phyloP scores from a whole-genome alignment of 2,888 invertebrate species.

The Mesopsocus fuscifrons region DNA sequence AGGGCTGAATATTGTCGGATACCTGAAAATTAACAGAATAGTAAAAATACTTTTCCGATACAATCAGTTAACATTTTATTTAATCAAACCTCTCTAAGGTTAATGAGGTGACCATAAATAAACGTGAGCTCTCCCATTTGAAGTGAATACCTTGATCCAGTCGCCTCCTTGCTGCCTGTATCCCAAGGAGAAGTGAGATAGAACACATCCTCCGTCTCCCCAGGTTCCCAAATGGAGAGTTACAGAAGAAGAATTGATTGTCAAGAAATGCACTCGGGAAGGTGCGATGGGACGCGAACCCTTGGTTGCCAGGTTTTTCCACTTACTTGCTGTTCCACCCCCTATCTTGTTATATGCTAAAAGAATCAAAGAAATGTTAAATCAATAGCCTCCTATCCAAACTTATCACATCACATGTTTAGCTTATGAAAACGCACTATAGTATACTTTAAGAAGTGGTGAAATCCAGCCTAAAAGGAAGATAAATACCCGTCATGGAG shows the following conservation, averaged over 20 bases:
- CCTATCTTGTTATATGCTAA: slow-evolving; percentile 26
- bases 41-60: too few relatives aligned
- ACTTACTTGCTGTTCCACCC: slow-evolving; percentile 25
- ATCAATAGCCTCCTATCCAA: too few relatives aligned
- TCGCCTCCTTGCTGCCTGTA: slow-evolving; percentile 15
- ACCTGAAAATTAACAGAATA: not conserved
- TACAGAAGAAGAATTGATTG: slow-evolving; percentile 21
- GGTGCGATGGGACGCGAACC: slow-evolving; percentile 24
- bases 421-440: too few relatives aligned
- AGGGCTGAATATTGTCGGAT: not conserved
- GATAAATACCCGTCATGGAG: slow-evolving; percentile 22
- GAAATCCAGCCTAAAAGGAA: too few relatives aligned
- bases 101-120: too few relatives aligned
- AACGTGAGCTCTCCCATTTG: too few relatives aligned
- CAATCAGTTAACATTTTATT: too few relatives aligned
- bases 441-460: too few relatives aligned
- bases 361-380: too few relatives aligned
- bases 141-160: slow-evolving; percentile 3
- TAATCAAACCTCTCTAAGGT: too few relatives aligned
- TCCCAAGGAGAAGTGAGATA: slow-evolving; percentile 22
- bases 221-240: slow-evolving; percentile 22
- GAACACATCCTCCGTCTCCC: slow-evolving; percentile 21
- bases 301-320: slow-evolving; percentile 25
- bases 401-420: too few relatives aligned
- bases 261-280: slow-evolving; percentile 19